Percentiles rank a stretch among this genome's conserved stretches.
These are phyloP conservation scores for Pygoscelis antarcticus DNA, from an alignment of 2,113 vertebrate species.

Conservation along the genomic window DNA sequence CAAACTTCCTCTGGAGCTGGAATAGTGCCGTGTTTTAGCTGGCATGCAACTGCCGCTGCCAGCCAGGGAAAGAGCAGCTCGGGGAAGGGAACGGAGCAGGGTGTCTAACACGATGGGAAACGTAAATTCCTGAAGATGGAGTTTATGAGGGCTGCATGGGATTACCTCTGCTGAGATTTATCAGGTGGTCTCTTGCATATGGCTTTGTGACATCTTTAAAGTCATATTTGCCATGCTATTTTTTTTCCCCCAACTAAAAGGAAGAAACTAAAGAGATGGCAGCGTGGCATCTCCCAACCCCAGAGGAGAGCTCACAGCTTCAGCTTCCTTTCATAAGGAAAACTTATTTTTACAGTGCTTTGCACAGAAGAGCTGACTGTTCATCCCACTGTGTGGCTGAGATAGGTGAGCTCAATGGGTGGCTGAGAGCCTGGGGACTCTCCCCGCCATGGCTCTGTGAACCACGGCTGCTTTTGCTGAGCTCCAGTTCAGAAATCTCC, in stretches of 20 bases:
- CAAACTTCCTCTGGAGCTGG: not conserved
- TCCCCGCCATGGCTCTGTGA: rapidly evolving
- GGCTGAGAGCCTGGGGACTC: not conserved
- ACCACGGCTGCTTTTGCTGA: not conserved
- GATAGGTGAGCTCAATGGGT: rapidly evolving
- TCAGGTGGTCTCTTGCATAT: not conserved
- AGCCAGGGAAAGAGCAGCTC: not conserved
- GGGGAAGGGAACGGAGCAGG: not conserved
- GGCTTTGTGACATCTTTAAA: not conserved
- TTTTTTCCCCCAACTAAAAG: not conserved
- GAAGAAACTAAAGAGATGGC: not conserved
- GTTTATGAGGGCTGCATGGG: not conserved
- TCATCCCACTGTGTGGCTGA: not conserved
- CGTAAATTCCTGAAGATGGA: not conserved
- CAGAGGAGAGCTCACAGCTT: not conserved
- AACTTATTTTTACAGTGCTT: not conserved
- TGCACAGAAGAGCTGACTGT: not conserved
- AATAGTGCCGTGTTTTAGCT: not conserved
- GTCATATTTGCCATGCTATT: rapidly evolving
- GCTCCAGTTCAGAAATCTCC: not conserved
- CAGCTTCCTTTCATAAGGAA: not conserved
- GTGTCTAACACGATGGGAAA: not conserved
- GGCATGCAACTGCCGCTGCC: not conserved
- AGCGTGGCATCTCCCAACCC: not conserved
- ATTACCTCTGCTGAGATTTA: not conserved